These are phyloP conservation scores for Cerastoderma edule DNA, from an alignment of 2,888 invertebrate species.

Conservation along the genomic window DNA sequence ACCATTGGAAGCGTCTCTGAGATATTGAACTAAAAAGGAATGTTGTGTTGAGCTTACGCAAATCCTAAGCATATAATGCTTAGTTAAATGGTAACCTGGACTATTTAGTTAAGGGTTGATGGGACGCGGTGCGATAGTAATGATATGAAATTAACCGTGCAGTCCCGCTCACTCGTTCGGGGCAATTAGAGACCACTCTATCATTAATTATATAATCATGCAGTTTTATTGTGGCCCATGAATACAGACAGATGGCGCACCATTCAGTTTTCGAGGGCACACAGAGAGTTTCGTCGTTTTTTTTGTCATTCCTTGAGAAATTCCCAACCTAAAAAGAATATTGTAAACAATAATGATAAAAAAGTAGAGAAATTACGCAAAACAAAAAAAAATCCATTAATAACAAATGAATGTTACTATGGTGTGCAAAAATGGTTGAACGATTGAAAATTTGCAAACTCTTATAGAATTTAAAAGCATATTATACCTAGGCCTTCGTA, in stretches of 20 bases:
- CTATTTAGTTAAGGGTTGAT: neutral
- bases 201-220: conserved; percentile 3
- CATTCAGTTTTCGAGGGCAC: neutral
- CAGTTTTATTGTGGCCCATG: neutral
- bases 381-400: neutral
- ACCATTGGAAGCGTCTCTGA: neutral
- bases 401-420: no score
- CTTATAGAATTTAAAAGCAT: neutral
- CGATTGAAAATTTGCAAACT: neutral
- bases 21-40: neutral
- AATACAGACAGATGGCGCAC: conserved; percentile 1
- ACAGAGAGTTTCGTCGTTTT: neutral
- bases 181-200: neutral
- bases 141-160: conserved; percentile 19
- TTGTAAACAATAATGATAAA: neutral
- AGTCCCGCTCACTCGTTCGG: neutral
- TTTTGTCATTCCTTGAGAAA: neutral
- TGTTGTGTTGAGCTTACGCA: neutral
- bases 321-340: no score
- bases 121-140: neutral
- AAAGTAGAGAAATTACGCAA: neutral
- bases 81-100: neutral
- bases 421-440: no score
- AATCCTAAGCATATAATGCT: no score
- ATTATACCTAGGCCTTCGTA: neutral